Evolutionary conservation across 2,113 vertebrate genomes (phyloP).

Genomic region (Lophochroa leadbeateri): DNA sequence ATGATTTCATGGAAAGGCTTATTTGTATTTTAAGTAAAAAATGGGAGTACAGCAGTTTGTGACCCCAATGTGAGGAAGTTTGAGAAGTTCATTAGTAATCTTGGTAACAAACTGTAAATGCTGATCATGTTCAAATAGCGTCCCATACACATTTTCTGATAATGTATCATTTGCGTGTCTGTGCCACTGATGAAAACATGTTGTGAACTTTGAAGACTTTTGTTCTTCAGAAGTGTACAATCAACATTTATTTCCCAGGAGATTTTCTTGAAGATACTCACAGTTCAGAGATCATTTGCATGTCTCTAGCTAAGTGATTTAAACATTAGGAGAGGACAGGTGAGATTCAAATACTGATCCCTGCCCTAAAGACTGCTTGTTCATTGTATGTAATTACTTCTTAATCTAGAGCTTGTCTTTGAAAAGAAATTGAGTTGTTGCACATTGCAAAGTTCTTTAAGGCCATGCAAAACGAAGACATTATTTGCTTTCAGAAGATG

Average conservation of each 20-base stretch:
- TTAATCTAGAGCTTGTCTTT: conserved; percentile 40
- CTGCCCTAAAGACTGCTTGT: background rate
- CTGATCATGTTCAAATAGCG: background rate
- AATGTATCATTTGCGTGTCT: background rate
- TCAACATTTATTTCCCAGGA: background rate
- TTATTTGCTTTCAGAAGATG: background rate
- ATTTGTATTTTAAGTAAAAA: background rate
- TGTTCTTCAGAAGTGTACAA: background rate
- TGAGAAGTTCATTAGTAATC: background rate
- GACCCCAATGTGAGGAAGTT: background rate
- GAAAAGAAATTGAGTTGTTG: conserved; percentile 29
- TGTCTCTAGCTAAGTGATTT: conserved; percentile 15
- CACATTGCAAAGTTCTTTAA: background rate
- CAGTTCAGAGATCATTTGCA: background rate
- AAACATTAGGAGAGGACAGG: background rate
- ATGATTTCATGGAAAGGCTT: background rate
- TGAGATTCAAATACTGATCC: background rate
- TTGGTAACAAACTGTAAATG: background rate
- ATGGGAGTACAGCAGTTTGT: background rate
- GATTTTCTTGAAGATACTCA: background rate
- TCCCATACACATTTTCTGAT: background rate
- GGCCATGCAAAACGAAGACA: background rate
- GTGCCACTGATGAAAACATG: background rate
- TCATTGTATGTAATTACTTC: background rate
- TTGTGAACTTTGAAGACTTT: background rate